Conservation (phyloP, 2,888 invertebrate species). For the Liodrosophila aerea region DNA sequence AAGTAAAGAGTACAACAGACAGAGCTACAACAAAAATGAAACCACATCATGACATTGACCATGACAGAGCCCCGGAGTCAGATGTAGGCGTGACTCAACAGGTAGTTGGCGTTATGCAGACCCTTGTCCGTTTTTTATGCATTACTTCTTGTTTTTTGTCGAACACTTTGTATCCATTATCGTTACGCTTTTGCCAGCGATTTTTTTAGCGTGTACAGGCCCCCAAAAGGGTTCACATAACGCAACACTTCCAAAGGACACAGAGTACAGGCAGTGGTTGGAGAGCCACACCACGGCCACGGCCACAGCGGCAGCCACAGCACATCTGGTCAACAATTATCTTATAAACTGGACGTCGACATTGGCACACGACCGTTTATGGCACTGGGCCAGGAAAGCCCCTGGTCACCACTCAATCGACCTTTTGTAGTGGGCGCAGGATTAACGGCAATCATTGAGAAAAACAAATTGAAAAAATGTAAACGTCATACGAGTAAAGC, state of each 20-base stretch:
- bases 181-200: conserved; percentile 24
- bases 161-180: conserved; percentile 44
- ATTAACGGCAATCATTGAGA: conserved; percentile 21
- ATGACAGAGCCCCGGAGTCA: background rate
- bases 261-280: conserved; percentile 3
- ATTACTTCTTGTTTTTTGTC: conserved; percentile 19
- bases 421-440: conserved; percentile 4
- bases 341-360: conserved; percentile 36
- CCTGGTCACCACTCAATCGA: background rate
- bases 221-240: background rate
- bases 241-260: background rate
- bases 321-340: conserved; percentile 52
- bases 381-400: background rate
- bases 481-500: conserved; percentile 5
- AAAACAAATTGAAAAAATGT: conserved; percentile 16
- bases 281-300: no score
- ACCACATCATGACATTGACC: conserved; percentile 11
- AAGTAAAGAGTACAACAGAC: no score
- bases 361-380: conserved; percentile 26
- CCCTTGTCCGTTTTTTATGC: conserved; percentile 20
- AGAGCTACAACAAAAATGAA: background rate
- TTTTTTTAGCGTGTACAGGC: conserved; percentile 27
- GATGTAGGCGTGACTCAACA: conserved; percentile 26
- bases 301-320: no score
- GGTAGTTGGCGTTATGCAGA: conserved; percentile 24